Evolutionary conservation across 2,113 vertebrate genomes (phyloP).

Genomic region (Zingel zingel): DNA sequence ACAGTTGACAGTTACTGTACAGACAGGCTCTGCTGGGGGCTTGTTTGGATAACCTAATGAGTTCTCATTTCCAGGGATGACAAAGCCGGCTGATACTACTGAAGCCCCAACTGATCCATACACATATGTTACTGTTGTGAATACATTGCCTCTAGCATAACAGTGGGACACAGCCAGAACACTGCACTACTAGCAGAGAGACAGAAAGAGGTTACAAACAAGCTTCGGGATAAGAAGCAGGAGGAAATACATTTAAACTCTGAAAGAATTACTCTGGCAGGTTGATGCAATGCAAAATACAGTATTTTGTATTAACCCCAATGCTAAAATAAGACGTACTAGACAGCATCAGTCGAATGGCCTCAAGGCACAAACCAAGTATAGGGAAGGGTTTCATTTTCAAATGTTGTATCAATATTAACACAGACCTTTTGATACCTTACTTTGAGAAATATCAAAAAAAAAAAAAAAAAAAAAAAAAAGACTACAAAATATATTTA

Average conservation of each 20-base stretch:
- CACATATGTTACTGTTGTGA: constrained; percentile 52
- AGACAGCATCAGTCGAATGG: neutral
- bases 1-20: constrained; percentile 25
- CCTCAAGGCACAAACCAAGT: neutral
- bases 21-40: constrained; percentile 48
- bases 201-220: neutral
- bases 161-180: constrained; percentile 5
- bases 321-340: neutral
- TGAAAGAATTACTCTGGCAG: neutral
- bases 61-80: constrained; percentile 55
- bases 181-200: neutral
- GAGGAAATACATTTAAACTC: neutral
- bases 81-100: constrained; percentile 38
- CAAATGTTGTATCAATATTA: neutral
- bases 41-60: constrained; percentile 70
- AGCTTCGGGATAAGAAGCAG: neutral
- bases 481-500: no score
- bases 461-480: no score
- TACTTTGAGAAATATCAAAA: no score
- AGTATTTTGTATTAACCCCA: neutral
- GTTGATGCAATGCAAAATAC: neutral
- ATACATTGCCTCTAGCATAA: constrained; percentile 22
- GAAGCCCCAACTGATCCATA: constrained; percentile 57
- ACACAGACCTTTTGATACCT: no score
- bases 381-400: no score